Base-by-base conservation (phyloP, 1,140 invertebrate species). In the Chironomus striatipennis region DNA sequence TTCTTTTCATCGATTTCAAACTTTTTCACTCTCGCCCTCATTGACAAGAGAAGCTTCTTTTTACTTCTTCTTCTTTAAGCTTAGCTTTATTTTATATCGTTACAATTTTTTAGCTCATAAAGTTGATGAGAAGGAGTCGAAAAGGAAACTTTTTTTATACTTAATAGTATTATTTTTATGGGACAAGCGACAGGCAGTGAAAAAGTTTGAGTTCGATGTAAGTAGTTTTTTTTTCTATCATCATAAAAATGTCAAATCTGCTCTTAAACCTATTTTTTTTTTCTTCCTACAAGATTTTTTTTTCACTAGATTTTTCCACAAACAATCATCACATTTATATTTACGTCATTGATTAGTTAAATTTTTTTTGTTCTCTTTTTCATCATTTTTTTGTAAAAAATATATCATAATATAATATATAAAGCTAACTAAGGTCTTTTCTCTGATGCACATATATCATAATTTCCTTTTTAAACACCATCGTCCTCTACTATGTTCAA, bases 311-410 rank as follows among this genome's bases (percentile, higher is more conserved):
- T 57, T 57, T 57, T 57, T 57, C 47, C 47, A 57, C 47, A 57
- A 57, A 57, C 47, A 57, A 34, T 20, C 65, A 70, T 70, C 65
- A 70, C 65, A 70, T 70, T 20, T 21, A 70, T 20, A 20, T 21
- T 70, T 70, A 70, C 65, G 65, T 70, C 65, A 70, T 70, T 70
- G 65, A 70, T 70, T 70, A 70, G 17, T 70, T 18, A 20, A 57
- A 57, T 57, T 57, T 34, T 34, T 34, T 34, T 34, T 34, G 24
- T 34, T 57, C 47, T 47, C 43, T 47, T 10, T 43, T 10, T 47
- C 43, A 5, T 57, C 47, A 57, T 57, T 57, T n/a, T 57, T 57
- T 57, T 57, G 47, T 57, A 57, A 15, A 57, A 57, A 57, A 57
- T 57, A 57, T 57, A 57, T 57, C n/a, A n/a, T 57, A 57, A 57